phyloP scores from a whole-genome alignment of 2,888 invertebrate species.

The Habrosyne pyritoides region DNA sequence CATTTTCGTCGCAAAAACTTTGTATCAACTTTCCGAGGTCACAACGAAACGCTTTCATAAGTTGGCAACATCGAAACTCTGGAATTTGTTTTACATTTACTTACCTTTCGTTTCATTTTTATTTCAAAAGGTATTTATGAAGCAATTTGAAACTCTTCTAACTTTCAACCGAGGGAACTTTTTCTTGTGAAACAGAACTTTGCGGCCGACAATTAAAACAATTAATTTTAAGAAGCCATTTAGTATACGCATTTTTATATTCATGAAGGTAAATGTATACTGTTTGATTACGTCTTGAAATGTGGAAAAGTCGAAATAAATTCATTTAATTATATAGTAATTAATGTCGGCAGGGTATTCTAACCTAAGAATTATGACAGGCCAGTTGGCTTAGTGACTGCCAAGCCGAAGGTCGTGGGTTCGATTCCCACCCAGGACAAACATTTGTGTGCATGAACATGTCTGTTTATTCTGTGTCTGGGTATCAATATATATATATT shows the following conservation, averaged over 20 bases:
- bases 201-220: slow-evolving; percentile 8
- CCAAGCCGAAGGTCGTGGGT: too few relatives aligned
- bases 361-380: slow-evolving; percentile 23
- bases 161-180: slow-evolving; percentile 6
- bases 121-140: slow-evolving; percentile 8
- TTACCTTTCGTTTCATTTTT: neutral
- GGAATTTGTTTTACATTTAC: slow-evolving; percentile 9
- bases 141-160: slow-evolving; percentile 10
- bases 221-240: slow-evolving; percentile 28
- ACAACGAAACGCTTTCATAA: slow-evolving; percentile 4
- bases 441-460: too few relatives aligned
- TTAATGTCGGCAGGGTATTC: slow-evolving; percentile 22
- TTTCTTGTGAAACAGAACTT: slow-evolving; percentile 1
- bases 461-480: too few relatives aligned
- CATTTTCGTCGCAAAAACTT: slow-evolving; percentile 18
- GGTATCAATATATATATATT: too few relatives aligned
- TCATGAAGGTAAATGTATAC: slow-evolving; percentile 17
- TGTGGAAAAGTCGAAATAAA: slow-evolving; percentile 38
- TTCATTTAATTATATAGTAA: slow-evolving; percentile 35
- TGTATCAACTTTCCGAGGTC: neutral
- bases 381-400: slow-evolving; percentile 26
- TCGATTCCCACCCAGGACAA: too few relatives aligned
- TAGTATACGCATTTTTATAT: slow-evolving; percentile 24
- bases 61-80: neutral
- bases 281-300: slow-evolving; percentile 24